Conservation (phyloP, 2,888 invertebrate genomes). For the Oligia latruncula region DNA sequence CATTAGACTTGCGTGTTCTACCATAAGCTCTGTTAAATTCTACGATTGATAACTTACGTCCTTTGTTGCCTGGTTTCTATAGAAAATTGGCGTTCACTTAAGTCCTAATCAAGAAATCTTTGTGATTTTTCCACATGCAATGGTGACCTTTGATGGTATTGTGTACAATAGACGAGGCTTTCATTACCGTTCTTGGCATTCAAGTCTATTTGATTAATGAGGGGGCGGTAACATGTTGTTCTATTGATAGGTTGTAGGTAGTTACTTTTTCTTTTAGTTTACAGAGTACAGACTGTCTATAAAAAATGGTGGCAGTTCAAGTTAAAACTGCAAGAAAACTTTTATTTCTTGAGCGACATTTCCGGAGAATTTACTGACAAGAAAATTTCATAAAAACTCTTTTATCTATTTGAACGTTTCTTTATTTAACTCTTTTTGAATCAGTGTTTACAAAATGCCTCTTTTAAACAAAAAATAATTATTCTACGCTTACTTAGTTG, state of each 20-base stretch:
- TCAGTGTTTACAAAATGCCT: not conserved
- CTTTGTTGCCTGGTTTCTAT: slow-evolving; percentile 37
- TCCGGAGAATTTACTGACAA: not conserved
- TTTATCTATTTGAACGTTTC: not conserved
- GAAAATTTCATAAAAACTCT: not conserved
- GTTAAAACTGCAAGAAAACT: not conserved
- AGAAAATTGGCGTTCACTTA: slow-evolving; percentile 56
- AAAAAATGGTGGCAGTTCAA: slow-evolving; percentile 1
- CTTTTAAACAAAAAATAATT: not conserved
- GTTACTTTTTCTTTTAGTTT: slow-evolving; percentile 2
- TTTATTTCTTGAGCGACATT: not conserved
- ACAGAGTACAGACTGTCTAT: not conserved
- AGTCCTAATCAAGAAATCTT: slow-evolving; percentile 56
- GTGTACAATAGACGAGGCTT: slow-evolving; percentile 34
- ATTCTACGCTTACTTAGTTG: slow-evolving; percentile 2
- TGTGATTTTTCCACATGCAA: slow-evolving; percentile 64
- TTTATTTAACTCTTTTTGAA: not conserved
- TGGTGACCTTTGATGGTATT: slow-evolving; percentile 42
- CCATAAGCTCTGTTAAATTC: slow-evolving; percentile 49
- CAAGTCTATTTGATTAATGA: slow-evolving; percentile 19
- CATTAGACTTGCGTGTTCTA: slow-evolving; percentile 57
- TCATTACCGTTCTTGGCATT: slow-evolving; percentile 37
- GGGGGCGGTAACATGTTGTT: slow-evolving; percentile 27
- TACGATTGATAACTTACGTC: slow-evolving; percentile 49
- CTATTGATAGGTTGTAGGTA: not conserved